Conservation (phyloP, 92 coral and sea anemone genomes). For the Phenganax subtilis region DNA sequence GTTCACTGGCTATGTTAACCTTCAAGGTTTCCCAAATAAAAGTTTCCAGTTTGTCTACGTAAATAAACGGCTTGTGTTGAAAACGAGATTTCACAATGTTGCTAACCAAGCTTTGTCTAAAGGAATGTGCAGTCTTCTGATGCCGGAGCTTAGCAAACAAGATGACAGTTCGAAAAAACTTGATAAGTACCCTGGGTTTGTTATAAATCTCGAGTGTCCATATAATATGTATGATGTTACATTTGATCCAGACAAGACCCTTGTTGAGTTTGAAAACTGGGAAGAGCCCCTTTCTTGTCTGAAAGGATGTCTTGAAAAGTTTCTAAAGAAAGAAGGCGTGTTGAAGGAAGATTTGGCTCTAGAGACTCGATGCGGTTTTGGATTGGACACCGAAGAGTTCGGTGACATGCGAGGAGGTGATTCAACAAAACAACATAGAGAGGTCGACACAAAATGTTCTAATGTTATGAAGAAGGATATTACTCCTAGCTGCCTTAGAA, state of each 20-base stretch:
- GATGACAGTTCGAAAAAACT: slow-evolving; percentile 42
- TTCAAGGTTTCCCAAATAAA: slow-evolving; percentile 67
- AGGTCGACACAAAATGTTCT: neutral
- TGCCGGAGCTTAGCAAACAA: slow-evolving; percentile 3
- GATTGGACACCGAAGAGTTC: slow-evolving; percentile 23
- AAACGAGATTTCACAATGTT: slow-evolving; percentile 82
- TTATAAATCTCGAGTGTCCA: slow-evolving; percentile 66
- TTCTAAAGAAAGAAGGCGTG: slow-evolving; percentile 49
- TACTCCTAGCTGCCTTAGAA: slow-evolving; percentile 55
- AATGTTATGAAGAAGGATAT: slow-evolving; percentile 47
- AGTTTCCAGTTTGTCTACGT: slow-evolving; percentile 75
- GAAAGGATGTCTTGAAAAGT: slow-evolving; percentile 58
- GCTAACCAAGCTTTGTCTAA: slow-evolving; percentile 54
- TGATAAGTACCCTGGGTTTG: slow-evolving; percentile 74
- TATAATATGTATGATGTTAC: slow-evolving; percentile 72
- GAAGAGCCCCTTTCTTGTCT: slow-evolving; percentile 60
- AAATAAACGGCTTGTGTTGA: slow-evolving; percentile 73
- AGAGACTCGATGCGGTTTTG: slow-evolving; percentile 17
- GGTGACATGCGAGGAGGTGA: slow-evolving; percentile 27
- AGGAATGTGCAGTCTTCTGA: slow-evolving; percentile 42
- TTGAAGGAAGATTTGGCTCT: slow-evolving; percentile 22
- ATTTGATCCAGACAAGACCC: slow-evolving; percentile 84
- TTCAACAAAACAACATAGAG: slow-evolving; percentile 30
- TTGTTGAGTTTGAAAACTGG: slow-evolving; percentile 95
- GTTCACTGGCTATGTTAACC: slow-evolving; percentile 62